Base-by-base conservation (phyloP, 37 sponge, comb jelly and placozoan genomes). In the Eunapius fragilis region DNA sequence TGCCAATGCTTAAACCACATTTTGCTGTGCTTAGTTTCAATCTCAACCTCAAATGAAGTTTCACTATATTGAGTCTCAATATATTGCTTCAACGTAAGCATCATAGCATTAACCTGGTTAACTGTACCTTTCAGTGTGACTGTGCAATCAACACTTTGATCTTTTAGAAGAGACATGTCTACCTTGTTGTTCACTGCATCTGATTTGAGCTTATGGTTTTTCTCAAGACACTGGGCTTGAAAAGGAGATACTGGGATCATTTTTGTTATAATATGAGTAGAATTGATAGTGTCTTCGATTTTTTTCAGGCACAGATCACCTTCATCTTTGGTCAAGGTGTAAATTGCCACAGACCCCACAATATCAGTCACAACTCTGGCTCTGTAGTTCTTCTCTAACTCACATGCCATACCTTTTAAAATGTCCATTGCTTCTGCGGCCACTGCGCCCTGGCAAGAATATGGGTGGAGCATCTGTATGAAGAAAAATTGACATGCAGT, bases 1-100 rank as follows among this genome's bases (percentile, higher is more conserved):
- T 35, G 50, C 90, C 90, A 90, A 28, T 72, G 71, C 36, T 80
- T 80, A 25, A 67, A 27, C 90, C 90, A 90, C 86, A 85, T 81
- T 10, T 34, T 36, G 69, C 36, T 34, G 25, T 70, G 35, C 27
- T 45, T 74, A 9, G 32, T 9, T 25, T 49, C 33, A 37, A 70
- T 50, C 0, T 31, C n/a, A 67, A 90, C 71, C 2, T 50, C 58
- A 76, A 85, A 90, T n/a, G 10, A 35, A 48, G 36, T 50, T 11
- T 24, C 36, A 25, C 23, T 71, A n/a, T 74, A 69, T 22, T 79
- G 37, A 25, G 68, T 68, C 2, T 77, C 74, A 58, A 58, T 58
- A 17, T 58, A 58, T 17, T 19, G 14, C 58, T 58, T 58, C 58
- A 58, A 0, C 22, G 1, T 58, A 17, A 17, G 19, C 58, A 58